Conservation (phyloP, 2,888 invertebrate species). For the Lithophane ornitopus region DNA sequence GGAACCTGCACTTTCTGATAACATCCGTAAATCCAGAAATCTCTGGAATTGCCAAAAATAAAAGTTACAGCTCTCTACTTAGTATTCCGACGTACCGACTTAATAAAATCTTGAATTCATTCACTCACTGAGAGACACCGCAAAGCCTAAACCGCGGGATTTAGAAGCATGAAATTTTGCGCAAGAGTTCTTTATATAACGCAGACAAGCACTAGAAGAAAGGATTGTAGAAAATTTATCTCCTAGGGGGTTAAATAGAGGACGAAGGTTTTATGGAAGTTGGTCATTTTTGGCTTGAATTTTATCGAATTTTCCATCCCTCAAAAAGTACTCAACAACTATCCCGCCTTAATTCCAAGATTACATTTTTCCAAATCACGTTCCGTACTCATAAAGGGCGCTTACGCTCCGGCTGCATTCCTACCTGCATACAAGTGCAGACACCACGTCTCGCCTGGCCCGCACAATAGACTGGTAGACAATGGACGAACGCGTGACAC, state of each 20-base stretch:
- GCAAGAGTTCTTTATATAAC: neutral
- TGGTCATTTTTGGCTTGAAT: neutral
- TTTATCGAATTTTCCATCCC: neutral
- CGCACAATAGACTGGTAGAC: slow-evolving; percentile 62
- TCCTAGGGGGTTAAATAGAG: neutral
- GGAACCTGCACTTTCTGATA: neutral
- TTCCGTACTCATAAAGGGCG: slow-evolving; percentile 54
- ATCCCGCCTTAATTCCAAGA: slow-evolving; percentile 33
- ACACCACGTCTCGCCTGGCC: slow-evolving; percentile 65
- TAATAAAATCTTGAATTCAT: neutral
- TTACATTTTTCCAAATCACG: slow-evolving; percentile 59
- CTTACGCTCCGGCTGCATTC: slow-evolving; percentile 51
- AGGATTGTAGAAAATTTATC: neutral
- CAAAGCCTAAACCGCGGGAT: neutral
- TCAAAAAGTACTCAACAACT: neutral
- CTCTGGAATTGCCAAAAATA: neutral
- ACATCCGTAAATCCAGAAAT: neutral
- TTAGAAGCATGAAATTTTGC: neutral
- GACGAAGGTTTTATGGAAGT: neutral
- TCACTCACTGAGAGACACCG: neutral
- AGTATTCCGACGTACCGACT: neutral
- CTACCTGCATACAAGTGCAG: slow-evolving; percentile 67
- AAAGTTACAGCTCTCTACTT: neutral
- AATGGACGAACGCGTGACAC: slow-evolving; percentile 63
- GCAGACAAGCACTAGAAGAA: too few species aligned